Evolutionary conservation across 2,797 vertebrate species (phyloP), one percentile per base, ranked within the genome.

Genomic region (Monodelphis domestica): DNA sequence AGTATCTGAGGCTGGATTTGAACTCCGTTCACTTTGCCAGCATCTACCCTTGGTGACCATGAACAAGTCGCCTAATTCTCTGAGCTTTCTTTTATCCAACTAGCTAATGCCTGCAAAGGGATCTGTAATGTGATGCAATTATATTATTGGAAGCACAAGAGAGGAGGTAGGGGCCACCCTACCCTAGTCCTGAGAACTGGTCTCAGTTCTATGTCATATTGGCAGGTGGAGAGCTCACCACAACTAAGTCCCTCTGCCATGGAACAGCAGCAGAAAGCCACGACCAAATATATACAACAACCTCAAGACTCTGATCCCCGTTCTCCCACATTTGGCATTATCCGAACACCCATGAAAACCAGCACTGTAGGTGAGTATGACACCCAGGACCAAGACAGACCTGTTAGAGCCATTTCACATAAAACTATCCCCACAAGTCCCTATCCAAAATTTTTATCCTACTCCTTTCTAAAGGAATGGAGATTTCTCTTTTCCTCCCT

Each of bases 301-400:
- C 14, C 33, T 29, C 96, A 92, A 95, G 96, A 88, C 30, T 89
- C 92, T 0, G 98, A 98, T 94, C 98, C 98, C 0, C 98, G 98
- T 1, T 99, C 98, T 3, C 98, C 98, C 5, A 98, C 98, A 0
- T 98, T 97, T 10, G 98, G 98, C 9, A 98, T 99, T 52, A 96
- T 89, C 5, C 98, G 98, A 89, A 98, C 98, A 2, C 98, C 98
- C 11, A 95, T 98, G 97, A 98, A 98, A 53, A 94, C 95, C 6
- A 57, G 17, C 53, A 88, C 93, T 1, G 89, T 52, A 4, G 98
- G 98, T 98, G 56, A 97, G 97, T 97, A 63, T 1, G 11, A 53
- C 88, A 0, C 26, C 2, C 1, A 0, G 51, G 30, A 5, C 0
- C 0, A 10, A 78, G 21, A 78, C 21, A 45, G 7, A 26, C 7